Conservation (phyloP, 2,797 vertebrate genomes). For the Sebastes oblongus region DNA sequence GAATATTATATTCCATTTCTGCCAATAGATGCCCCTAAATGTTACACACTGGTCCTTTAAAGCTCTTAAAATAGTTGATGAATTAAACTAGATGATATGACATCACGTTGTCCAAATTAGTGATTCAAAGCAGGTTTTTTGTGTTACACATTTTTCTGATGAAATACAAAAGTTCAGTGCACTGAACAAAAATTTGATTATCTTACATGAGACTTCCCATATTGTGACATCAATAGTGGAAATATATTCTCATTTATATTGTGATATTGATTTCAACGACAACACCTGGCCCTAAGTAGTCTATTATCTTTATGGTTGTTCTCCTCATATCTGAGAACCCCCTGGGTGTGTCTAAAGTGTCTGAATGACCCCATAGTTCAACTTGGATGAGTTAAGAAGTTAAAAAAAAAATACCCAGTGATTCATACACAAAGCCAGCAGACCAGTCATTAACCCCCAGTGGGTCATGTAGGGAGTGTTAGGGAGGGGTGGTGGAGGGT, state of each 20-base stretch:
- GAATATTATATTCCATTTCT: too few species aligned
- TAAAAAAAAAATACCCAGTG: slow-evolving; percentile 26
- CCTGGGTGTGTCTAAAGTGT: slow-evolving; percentile 35
- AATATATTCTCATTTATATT: background rate
- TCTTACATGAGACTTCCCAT: background rate
- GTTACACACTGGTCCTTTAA: background rate
- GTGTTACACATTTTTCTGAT: background rate
- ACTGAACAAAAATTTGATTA: background rate
- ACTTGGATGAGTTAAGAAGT: slow-evolving; percentile 25
- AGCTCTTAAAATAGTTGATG: background rate
- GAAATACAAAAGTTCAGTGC: background rate
- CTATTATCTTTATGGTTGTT: slow-evolving; percentile 13
- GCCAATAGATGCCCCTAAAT: too few species aligned
- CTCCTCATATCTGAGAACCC: slow-evolving; percentile 11
- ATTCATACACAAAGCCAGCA: slow-evolving; percentile 64
- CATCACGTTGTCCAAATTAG: background rate
- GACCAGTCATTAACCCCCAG: slow-evolving; percentile 67
- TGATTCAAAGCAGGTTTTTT: background rate
- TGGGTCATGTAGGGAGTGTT: slow-evolving; percentile 58
- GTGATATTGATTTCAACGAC: background rate
- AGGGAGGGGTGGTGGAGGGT: slow-evolving; percentile 37
- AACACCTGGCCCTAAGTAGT: background rate
- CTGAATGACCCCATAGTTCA: slow-evolving; percentile 16
- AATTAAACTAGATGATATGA: background rate
- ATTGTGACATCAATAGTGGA: background rate